Evolutionary conservation across 2,113 vertebrate species (phyloP).

Genomic region (Hippotragus niger): DNA sequence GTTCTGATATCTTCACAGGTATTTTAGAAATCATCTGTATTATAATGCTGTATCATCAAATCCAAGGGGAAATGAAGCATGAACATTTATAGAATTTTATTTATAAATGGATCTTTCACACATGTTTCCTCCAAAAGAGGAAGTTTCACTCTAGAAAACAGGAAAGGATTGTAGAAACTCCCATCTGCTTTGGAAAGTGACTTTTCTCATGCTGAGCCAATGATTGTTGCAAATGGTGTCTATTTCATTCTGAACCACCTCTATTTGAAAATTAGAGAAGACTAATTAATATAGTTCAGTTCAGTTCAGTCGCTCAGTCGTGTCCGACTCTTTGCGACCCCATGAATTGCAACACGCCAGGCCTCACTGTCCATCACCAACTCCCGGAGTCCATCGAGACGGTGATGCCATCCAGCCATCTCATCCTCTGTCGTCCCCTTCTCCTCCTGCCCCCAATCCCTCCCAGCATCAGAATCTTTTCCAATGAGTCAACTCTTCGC

Average conservation of each 20-base stretch:
- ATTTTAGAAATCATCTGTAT: slow-evolving; percentile 7
- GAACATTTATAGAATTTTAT: slow-evolving; percentile 24
- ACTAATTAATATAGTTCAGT: not conserved
- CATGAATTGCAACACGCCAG: too few relatives aligned
- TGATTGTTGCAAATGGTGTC: not conserved
- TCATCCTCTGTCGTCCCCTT: too few relatives aligned
- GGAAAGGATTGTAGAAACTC: slow-evolving; percentile 34
- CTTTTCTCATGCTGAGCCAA: not conserved
- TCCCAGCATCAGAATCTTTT: too few relatives aligned
- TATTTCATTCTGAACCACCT: not conserved
- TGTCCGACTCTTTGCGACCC: too few relatives aligned
- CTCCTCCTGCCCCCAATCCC: too few relatives aligned
- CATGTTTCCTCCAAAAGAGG: slow-evolving; percentile 11
- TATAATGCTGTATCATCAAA: not conserved
- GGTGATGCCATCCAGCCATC: too few relatives aligned
- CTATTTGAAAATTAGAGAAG: not conserved
- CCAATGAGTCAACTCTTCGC: too few relatives aligned
- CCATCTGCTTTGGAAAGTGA: slow-evolving; percentile 22
- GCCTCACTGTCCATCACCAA: too few relatives aligned
- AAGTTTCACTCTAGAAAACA: slow-evolving; percentile 35
- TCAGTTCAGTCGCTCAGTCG: accelerated
- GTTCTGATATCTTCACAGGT: not conserved
- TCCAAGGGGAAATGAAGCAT: not conserved
- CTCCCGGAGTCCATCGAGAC: too few relatives aligned
- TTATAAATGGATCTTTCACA: slow-evolving; percentile 41